Evolutionary conservation across 2,113 vertebrate genomes (phyloP).

Genomic region (Cyprinodon variegatus): DNA sequence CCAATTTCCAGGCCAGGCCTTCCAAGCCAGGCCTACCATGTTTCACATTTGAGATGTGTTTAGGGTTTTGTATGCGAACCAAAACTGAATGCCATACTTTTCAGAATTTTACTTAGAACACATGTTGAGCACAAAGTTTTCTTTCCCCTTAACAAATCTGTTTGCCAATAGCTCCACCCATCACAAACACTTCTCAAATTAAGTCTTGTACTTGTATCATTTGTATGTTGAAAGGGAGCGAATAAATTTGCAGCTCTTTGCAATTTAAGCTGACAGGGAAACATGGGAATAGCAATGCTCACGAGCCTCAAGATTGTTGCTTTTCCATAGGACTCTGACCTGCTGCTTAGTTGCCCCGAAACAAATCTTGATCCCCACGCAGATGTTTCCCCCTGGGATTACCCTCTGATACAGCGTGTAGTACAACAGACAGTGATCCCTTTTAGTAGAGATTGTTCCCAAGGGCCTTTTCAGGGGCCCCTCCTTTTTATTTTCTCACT

Average conservation of each 20-base stretch:
- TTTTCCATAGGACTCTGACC: slow-evolving; percentile 48
- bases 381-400: slow-evolving; percentile 73
- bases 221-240: neutral
- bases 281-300: slow-evolving; percentile 51
- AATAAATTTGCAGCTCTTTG: neutral
- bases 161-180: no score
- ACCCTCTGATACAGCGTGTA: slow-evolving; percentile 61
- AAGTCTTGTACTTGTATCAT: neutral
- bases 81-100: neutral
- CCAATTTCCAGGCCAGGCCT: no score
- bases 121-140: neutral
- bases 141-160: neutral
- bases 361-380: slow-evolving; percentile 54
- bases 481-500: slow-evolving; percentile 53
- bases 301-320: slow-evolving; percentile 25
- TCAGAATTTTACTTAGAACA: neutral
- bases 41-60: neutral
- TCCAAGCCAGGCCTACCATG: neutral
- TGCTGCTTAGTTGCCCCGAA: slow-evolving; percentile 45
- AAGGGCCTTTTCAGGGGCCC: slow-evolving; percentile 53
- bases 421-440: slow-evolving; percentile 55
- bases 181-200: neutral
- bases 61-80: neutral
- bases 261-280: slow-evolving; percentile 57
- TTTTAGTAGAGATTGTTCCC: slow-evolving; percentile 36